Conservation (phyloP, 2,797 vertebrate species). For the Vultur gryphus region DNA sequence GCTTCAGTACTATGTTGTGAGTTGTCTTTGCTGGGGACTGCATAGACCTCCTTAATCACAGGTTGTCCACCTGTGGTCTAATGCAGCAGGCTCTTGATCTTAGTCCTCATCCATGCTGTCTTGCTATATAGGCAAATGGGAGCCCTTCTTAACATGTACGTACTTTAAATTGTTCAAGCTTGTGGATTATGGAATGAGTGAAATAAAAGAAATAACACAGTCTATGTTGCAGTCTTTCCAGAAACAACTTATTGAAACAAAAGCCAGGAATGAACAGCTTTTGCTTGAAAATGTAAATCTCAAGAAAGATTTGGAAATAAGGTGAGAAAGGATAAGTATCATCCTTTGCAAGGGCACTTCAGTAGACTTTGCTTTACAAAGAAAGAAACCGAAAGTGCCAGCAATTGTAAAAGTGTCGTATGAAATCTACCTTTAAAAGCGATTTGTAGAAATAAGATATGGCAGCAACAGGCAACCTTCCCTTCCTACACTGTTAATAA, state of each 20-base stretch:
- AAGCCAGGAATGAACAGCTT: constrained; percentile 75
- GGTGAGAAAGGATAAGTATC: constrained; percentile 68
- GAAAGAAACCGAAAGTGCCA: neutral
- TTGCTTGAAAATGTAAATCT: constrained; percentile 76
- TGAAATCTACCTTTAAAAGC: neutral
- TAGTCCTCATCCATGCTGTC: neutral
- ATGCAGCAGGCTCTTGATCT: neutral
- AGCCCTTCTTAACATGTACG: neutral
- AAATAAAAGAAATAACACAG: neutral
- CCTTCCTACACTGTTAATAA: neutral
- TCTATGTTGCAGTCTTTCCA: constrained; percentile 77
- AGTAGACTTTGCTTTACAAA: neutral
- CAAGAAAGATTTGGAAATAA: constrained; percentile 79
- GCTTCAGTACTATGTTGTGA: neutral
- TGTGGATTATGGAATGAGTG: neutral
- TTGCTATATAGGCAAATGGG: neutral
- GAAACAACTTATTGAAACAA: constrained; percentile 79
- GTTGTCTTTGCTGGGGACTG: neutral
- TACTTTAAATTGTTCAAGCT: neutral
- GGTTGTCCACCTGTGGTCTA: neutral
- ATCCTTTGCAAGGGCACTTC: neutral
- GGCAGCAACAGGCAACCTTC: neutral
- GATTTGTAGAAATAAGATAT: neutral
- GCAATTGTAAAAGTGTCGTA: neutral
- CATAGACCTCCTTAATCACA: neutral